Base-by-base conservation (phyloP, 2,888 invertebrate genomes). In the Cosmopolites sordidus region DNA sequence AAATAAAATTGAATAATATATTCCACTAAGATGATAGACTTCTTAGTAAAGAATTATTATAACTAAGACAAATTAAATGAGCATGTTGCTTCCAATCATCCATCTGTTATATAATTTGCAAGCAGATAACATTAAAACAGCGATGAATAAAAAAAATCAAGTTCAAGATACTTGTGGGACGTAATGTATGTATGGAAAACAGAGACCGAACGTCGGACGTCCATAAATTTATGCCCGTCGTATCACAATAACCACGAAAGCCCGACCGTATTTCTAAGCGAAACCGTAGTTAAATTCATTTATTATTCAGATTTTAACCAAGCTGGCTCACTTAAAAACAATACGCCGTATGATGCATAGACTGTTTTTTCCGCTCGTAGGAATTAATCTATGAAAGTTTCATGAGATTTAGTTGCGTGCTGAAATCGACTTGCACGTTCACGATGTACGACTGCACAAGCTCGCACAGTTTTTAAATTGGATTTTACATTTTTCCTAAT, bases 251-350 rank as follows among this genome's bases (percentile, higher is more conserved):
- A 18, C 30, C 29, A 45, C 52, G 52, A 43, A 22, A 38, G 44
- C 16, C 9, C 51, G 46, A 16, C 29, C 37, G 53, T 48, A 48
- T 45, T 48, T 53, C 16, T 43, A 33, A 37, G 18, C 42, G 41
- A 43, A 18, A 29, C 47, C 44, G 33, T 48, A 43, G 42, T 44
- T 47, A 27, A 22, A 46, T 47, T 54, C 51, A 54, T 57, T 57
- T 50, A 57, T 57, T 57, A 57, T 57, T 57, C 54, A 56, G 48
- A 40, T 48, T 51, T 56, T 51, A 51, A 51, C 56, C 56, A 41
- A 51, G 43, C 56, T 50, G 56, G 52, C 48, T 56, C 56, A 53
- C 53, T 56, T 53, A 56, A 53, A 56, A 56, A 56, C 57, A 57
- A 54, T 57, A 56, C 50, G 41, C 17, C 45, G 49, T 43, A 51